These are phyloP conservation scores for Leptonema lineaticorne DNA, from an alignment of 1,140 invertebrate species.

Conservation along the genomic window DNA sequence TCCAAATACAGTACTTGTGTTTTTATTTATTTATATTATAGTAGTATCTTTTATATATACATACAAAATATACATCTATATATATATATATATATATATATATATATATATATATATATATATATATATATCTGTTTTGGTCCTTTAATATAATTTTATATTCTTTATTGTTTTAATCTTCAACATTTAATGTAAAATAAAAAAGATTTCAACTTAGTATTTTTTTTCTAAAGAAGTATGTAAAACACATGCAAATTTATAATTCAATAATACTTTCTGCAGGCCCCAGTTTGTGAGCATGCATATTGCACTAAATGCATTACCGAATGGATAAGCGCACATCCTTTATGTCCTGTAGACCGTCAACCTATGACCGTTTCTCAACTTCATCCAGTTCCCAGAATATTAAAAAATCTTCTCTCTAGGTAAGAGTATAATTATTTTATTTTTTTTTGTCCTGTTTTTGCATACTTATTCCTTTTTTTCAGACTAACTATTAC, in stretches of 20 bases:
- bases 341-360: slow-evolving; percentile 92
- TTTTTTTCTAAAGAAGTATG: not conserved
- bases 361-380: slow-evolving; percentile 82
- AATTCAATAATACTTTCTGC: slow-evolving; percentile 43
- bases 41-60: too few species aligned
- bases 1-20: too few species aligned
- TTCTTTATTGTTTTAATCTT: not conserved
- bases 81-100: not conserved
- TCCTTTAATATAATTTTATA: too few species aligned
- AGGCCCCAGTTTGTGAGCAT: slow-evolving; percentile 95
- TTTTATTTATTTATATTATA: too few species aligned
- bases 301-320: slow-evolving; percentile 93
- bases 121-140: not conserved
- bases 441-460: slow-evolving; percentile 22
- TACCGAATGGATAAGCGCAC: slow-evolving; percentile 89
- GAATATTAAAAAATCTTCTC: slow-evolving; percentile 88
- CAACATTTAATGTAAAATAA: not conserved
- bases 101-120: not conserved
- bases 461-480: not conserved
- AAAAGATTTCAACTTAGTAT: not conserved
- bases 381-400: slow-evolving; percentile 85
- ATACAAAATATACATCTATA: too few species aligned
- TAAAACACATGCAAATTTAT: not conserved
- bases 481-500: slow-evolving; percentile 76
- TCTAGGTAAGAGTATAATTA: slow-evolving; percentile 60